Conservation (phyloP, 2,888 invertebrate genomes). For the Limnephilus marmoratus region DNA sequence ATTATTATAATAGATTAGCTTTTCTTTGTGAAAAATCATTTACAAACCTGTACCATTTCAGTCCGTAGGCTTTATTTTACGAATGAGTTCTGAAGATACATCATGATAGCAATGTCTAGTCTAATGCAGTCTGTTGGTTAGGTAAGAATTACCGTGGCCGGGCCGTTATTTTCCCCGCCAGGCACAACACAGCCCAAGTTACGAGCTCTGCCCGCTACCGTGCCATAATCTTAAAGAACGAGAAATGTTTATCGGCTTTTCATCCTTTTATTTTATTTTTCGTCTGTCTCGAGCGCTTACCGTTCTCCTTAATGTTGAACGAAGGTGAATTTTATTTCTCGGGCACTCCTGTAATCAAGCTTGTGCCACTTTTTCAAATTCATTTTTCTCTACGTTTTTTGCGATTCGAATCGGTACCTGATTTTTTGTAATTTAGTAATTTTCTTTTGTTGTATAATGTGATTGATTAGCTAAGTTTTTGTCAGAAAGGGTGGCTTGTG, state of each 20-base stretch:
- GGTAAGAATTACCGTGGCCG: not conserved
- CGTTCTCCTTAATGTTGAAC: not conserved
- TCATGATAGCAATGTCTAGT: too few species aligned
- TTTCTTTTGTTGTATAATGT: not conserved
- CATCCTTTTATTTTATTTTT: not conserved
- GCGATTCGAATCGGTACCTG: not conserved
- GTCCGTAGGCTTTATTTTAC: too few species aligned
- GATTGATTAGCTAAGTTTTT: not conserved
- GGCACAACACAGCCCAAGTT: not conserved
- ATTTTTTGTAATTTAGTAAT: not conserved
- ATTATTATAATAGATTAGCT: too few species aligned
- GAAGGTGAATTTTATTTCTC: not conserved
- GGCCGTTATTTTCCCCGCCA: constrained; percentile 12
- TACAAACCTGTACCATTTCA: too few species aligned
- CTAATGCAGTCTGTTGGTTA: too few species aligned
- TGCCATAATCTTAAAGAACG: constrained; percentile 7
- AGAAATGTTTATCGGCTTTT: constrained; percentile 13
- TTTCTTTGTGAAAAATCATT: too few species aligned
- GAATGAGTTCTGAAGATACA: too few species aligned
- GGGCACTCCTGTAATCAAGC: constrained; percentile 18
- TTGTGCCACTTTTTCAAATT: not conserved
- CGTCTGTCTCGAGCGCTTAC: not conserved
- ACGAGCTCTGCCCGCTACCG: not conserved
- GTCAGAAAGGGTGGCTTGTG: not conserved
- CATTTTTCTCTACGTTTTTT: not conserved